Evolutionary conservation across 2,888 invertebrate genomes (phyloP), one percentile per base, ranked within the genome.

Genomic region (Gastracanthus pulcherrimus): DNA sequence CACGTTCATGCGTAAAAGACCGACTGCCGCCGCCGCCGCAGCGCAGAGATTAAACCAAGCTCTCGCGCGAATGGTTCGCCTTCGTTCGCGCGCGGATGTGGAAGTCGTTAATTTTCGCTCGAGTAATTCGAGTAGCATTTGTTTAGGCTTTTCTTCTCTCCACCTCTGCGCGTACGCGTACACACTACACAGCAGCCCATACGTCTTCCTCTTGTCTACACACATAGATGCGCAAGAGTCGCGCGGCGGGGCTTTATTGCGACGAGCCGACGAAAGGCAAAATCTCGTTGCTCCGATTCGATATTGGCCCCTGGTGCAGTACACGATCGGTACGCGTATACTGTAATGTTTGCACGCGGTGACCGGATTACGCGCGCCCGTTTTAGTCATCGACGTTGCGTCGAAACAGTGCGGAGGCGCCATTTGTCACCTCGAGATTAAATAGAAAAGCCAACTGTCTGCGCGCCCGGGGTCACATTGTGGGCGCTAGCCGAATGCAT

Each of bases 351-450:
- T 87, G 90, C 86, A 55, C 38, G 29, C 38, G 48, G 45, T 60
- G 60, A 60, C 80, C 34, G 64, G 71, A 76, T 80, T 72, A 89
- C 87, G 85, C 87, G 89, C 88, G 89, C 89, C 88, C 84, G 87
- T 88, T 89, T 88, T 89, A 90, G 87, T 90, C 90, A 87, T 86
- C 89, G 87, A 89, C 89, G 87, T 88, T 85, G 87, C 80, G 31
- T n/a, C n/a, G n/a, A n/a, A n/a, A n/a, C n/a, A n/a, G n/a, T n/a
- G n/a, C n/a, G 38, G 48, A 66, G 34, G 67, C 29, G 64, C 89
- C 89, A 90, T 90, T 90, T 90, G 90, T 90, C 90, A 90, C 88
- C 86, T 86, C 85, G 87, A 89, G 90, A 90, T 90, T 90, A 90
- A 89, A 89, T 85, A 85, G 88, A 87, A 76, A 87, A 89, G 88